Conservation (phyloP, 2,797 vertebrate genomes). For the Aeoliscus strigatus region DNA sequence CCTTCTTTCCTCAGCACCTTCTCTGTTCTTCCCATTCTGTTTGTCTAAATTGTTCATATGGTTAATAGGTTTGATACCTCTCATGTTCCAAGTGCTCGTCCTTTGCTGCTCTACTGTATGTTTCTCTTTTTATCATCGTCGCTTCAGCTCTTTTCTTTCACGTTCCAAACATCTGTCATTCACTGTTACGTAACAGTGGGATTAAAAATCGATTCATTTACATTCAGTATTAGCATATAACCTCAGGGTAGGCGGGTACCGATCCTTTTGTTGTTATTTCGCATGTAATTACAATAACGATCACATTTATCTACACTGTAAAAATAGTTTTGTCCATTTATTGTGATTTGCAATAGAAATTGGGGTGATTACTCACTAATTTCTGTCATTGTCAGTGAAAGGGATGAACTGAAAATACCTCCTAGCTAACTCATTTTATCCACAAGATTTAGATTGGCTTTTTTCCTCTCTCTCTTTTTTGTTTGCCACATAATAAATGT, state of each 20-base stretch:
- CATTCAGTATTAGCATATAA: constrained; percentile 1
- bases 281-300: too few species aligned
- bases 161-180: constrained; percentile 16
- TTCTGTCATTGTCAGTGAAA: too few species aligned
- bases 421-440: too few species aligned
- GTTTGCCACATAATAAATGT: too few species aligned
- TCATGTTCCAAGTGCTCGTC: constrained; percentile 15
- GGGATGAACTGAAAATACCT: too few species aligned
- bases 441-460: too few species aligned
- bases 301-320: too few species aligned
- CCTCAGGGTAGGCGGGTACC: not conserved
- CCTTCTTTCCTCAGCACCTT: constrained; percentile 9
- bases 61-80: constrained; percentile 31
- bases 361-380: too few species aligned
- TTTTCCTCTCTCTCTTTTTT: too few species aligned
- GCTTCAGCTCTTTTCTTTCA: constrained; percentile 7
- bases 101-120: constrained; percentile 1
- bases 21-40: constrained; percentile 24
- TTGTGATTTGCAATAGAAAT: too few species aligned
- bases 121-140: constrained; percentile 16
- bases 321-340: too few species aligned
- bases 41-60: constrained; percentile 29
- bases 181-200: constrained; percentile 6
- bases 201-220: constrained; percentile 23
- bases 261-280: too few species aligned